Conservation (phyloP, 1,140 invertebrate genomes). For the Lerema accius region DNA sequence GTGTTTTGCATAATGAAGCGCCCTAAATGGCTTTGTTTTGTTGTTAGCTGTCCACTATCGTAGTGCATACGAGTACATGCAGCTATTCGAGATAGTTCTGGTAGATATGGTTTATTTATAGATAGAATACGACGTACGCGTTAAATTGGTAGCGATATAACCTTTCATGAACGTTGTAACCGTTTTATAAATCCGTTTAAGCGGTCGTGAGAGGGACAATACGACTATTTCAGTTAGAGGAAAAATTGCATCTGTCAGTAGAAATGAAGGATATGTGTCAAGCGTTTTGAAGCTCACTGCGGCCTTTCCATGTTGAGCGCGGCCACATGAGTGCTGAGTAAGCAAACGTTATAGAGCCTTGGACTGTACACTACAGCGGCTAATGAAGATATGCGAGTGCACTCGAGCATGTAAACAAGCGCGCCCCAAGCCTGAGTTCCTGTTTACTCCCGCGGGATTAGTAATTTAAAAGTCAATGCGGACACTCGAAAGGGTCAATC, state of each 20-base stretch:
- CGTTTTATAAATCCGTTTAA: slow-evolving; percentile 10
- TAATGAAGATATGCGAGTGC: slow-evolving; percentile 80
- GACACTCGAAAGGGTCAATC: slow-evolving; percentile 81
- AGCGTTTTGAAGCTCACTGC: slow-evolving; percentile 40
- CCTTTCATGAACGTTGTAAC: neutral
- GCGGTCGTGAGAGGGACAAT: slow-evolving; percentile 2
- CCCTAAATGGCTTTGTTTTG: slow-evolving; percentile 34
- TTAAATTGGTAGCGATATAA: slow-evolving; percentile 19
- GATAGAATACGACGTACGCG: slow-evolving; percentile 16
- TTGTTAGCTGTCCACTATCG: slow-evolving; percentile 31
- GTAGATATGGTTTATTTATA: slow-evolving; percentile 28
- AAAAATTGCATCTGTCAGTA: slow-evolving; percentile 32
- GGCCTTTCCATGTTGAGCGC: slow-evolving; percentile 39
- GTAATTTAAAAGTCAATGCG: slow-evolving; percentile 83
- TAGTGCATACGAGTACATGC: slow-evolving; percentile 18
- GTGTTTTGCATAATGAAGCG: slow-evolving; percentile 49
- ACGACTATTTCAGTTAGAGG: neutral
- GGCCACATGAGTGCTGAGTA: slow-evolving; percentile 65
- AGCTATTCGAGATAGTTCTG: slow-evolving; percentile 24
- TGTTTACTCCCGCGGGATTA: slow-evolving; percentile 78
- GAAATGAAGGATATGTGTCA: slow-evolving; percentile 53
- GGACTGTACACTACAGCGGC: slow-evolving; percentile 44
- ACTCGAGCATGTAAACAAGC: slow-evolving; percentile 75
- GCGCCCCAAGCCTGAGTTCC: slow-evolving; percentile 64
- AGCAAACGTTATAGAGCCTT: slow-evolving; percentile 49